These are phyloP conservation scores for Asobara japonica DNA, from an alignment of 1,140 invertebrate species.

Conservation along the genomic window DNA sequence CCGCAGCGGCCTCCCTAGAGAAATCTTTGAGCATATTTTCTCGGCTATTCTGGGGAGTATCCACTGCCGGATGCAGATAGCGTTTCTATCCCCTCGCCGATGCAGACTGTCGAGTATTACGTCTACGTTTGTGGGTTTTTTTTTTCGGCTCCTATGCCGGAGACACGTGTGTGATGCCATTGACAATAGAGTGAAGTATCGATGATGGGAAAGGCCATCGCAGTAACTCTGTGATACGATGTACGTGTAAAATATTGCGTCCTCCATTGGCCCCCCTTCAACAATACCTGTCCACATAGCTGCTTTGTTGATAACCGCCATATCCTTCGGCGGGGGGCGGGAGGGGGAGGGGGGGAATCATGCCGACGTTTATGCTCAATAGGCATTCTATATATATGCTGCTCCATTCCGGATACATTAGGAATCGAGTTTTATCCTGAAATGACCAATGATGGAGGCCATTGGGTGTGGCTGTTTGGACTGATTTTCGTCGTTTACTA, in stretches of 20 bases:
- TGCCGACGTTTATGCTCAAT: slow-evolving; percentile 1
- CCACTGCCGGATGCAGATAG: slow-evolving; percentile 67
- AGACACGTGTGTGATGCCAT: slow-evolving; percentile 6
- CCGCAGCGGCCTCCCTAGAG: slow-evolving; percentile 52
- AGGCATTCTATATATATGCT: not conserved
- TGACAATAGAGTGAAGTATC: slow-evolving; percentile 28
- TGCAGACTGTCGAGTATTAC: slow-evolving; percentile 31
- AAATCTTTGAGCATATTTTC: slow-evolving; percentile 65
- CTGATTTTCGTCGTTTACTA: slow-evolving; percentile 48
- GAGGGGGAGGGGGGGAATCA: too few relatives aligned
- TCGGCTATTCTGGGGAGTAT: slow-evolving; percentile 55
- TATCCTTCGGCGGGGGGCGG: not conserved
- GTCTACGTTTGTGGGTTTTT: slow-evolving; percentile 36
- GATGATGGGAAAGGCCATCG: slow-evolving; percentile 63
- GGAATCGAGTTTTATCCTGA: slow-evolving; percentile 10
- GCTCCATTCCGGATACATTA: not conserved
- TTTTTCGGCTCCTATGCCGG: slow-evolving; percentile 42
- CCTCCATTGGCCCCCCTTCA: not conserved
- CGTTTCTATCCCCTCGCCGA: slow-evolving; percentile 28
- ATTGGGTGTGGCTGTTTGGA: slow-evolving; percentile 48
- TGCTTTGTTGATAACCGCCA: not conserved
- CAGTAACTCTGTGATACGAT: slow-evolving; percentile 7
- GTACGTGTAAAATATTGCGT: slow-evolving; percentile 17
- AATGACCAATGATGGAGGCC: slow-evolving; percentile 46
- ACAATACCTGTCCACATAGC: slow-evolving; percentile 17